Base-by-base conservation (phyloP, 1,140 invertebrate genomes). In the Probaryconus sp. region DNA sequence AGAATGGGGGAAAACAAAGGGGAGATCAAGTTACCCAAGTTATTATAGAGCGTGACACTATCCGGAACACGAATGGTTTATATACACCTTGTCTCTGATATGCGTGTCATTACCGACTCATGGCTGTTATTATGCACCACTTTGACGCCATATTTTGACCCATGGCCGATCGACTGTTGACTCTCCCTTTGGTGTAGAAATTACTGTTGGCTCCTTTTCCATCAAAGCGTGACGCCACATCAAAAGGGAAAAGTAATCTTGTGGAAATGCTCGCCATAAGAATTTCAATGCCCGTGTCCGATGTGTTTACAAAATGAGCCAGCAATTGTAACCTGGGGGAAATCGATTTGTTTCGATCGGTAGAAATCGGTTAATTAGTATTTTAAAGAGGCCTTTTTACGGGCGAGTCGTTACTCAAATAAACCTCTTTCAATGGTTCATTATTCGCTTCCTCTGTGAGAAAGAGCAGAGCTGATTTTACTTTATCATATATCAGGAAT, bases 71-170 rank as follows among this genome's bases (percentile, higher is more conserved):
- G 10, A 43, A 33, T n/a, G n/a, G n/a, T n/a, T n/a, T n/a, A 63
- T 18, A 42, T 51, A 37, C 50, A 40, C 51, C 53, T 35, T 72
- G 63, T 73, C 70, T 72, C 69, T 77, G 73, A 80, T 75, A 77
- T 64, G 75, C 79, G 77, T 80, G 75, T 80, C 79, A 79, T 81
- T 79, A 77, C 55, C 47, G 70, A 53, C 31, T 73, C 51, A 69
- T 45, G 56, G 65, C 67, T 61, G 67, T 69, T 76, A 78, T 79
- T 77, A 79, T 69, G 50, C 70, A 35, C 51, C 35, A 67, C 38
- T 65, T 77, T 70, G 65, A 77, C 73, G 68, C 53, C 67, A 73
- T 78, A 79, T 79, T 82, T 79, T 78, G 78, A 80, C 76, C 67
- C 60, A 40, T 42, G 65, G 28, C 38, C 70, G 63, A 79, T 76